A percentile compares a stretch with the other conserved stretches of the same genome.
phyloP scores from a whole-genome alignment of 2,888 invertebrate genomes.

The Morpho achilles region DNA sequence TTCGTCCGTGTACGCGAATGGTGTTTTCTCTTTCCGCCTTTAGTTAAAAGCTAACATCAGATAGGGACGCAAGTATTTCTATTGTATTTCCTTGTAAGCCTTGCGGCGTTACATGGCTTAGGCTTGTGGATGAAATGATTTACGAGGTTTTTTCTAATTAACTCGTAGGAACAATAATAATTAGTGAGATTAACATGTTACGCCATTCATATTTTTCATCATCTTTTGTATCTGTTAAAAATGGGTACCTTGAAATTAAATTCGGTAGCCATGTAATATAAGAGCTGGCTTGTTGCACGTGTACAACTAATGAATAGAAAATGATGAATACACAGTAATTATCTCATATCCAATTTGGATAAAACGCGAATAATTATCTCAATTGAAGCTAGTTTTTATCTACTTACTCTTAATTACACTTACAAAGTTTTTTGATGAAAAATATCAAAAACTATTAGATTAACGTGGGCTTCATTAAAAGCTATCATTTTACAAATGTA shows the following conservation, averaged over 20 bases:
- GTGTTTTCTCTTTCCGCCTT: constrained; percentile 54
- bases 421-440: no score
- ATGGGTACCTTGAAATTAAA: constrained; percentile 44
- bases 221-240: constrained; percentile 47
- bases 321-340: constrained; percentile 3
- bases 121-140: constrained; percentile 64
- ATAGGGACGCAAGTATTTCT: constrained; percentile 52
- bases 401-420: not conserved
- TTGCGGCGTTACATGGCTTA: constrained; percentile 53
- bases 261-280: constrained; percentile 41
- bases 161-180: constrained; percentile 61
- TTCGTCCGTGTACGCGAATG: constrained; percentile 50
- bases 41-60: constrained; percentile 35
- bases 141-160: constrained; percentile 68
- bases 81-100: constrained; percentile 64
- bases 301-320: constrained; percentile 8
- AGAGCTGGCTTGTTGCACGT: constrained; percentile 11
- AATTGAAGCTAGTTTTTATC: not conserved
- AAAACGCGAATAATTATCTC: constrained; percentile 11
- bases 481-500: no score
- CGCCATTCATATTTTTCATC: constrained; percentile 55
- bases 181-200: constrained; percentile 71
- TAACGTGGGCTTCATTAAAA: no score
- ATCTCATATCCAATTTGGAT: constrained; percentile 12
- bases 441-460: no score